Conservation (phyloP, 2,888 invertebrate species). For the Busseola fusca region DNA sequence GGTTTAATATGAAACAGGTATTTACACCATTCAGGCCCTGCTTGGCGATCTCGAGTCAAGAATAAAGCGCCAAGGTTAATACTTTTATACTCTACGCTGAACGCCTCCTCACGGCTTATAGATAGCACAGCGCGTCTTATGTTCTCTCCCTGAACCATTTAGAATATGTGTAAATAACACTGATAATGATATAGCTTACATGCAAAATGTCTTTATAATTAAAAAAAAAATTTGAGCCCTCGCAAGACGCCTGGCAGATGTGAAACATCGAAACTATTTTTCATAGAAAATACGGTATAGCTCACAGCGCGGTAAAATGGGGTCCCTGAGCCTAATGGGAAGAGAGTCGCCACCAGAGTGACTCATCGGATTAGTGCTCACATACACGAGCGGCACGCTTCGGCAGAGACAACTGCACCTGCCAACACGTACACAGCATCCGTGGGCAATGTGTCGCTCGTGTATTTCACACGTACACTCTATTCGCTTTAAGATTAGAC, state of each 20-base stretch:
- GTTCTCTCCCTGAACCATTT: conserved; percentile 68
- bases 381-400: not conserved
- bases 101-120: conserved; percentile 75
- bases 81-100: conserved; percentile 59
- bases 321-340: not conserved
- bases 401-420: too few relatives aligned
- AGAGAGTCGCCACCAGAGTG: not conserved
- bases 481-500: too few relatives aligned
- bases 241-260: not conserved
- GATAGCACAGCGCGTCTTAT: conserved; percentile 71
- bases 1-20: conserved; percentile 87
- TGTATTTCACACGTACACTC: not conserved
- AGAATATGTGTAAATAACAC: not conserved
- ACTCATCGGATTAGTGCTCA: too few relatives aligned
- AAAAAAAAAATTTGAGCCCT: not conserved
- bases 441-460: not conserved
- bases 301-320: not conserved
- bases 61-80: conserved; percentile 85
- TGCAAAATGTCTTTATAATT: not conserved
- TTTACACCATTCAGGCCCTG: conserved; percentile 88
- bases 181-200: conserved; percentile 24
- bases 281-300: too few relatives aligned
- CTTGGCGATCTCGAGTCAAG: conserved; percentile 87
- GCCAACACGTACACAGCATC: not conserved
- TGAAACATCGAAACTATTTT: not conserved